These are phyloP conservation scores for Acanthosepion esculentum DNA, from an alignment of 2,888 invertebrate genomes.

Conservation along the genomic window DNA sequence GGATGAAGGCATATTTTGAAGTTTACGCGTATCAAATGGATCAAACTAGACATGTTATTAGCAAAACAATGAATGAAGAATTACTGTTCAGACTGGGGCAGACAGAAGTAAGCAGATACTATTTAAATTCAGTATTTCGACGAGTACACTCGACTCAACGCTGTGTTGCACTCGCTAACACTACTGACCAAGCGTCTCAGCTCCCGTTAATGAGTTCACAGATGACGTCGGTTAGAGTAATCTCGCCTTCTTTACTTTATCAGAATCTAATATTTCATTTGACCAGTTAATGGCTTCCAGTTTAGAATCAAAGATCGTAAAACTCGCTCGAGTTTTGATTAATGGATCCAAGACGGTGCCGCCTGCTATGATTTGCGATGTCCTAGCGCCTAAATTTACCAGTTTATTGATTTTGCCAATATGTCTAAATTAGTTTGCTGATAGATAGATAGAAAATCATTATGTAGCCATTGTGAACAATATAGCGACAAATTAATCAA, in stretches of 20 bases:
- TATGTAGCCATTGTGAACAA: neutral
- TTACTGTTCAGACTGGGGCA: too few species aligned
- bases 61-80: too few species aligned
- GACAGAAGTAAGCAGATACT: neutral
- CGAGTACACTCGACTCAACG: neutral
- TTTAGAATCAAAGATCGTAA: constrained; percentile 20
- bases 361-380: neutral
- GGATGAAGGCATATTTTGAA: too few species aligned
- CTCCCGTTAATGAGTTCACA: neutral
- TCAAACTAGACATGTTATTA: too few species aligned
- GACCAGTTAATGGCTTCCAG: neutral
- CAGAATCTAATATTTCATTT: constrained; percentile 18
- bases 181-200: neutral
- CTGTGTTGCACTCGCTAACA: neutral
- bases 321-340: constrained; percentile 33
- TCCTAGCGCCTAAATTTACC: neutral
- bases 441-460: constrained; percentile 14
- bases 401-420: neutral
- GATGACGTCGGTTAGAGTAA: neutral
- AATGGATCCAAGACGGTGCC: constrained; percentile 33
- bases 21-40: too few species aligned
- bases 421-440: neutral
- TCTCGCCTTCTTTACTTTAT: neutral
- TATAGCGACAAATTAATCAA: neutral
- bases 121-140: neutral